Base-by-base conservation (phyloP, 2,113 vertebrate species). In the Corythornis vintsioides region DNA sequence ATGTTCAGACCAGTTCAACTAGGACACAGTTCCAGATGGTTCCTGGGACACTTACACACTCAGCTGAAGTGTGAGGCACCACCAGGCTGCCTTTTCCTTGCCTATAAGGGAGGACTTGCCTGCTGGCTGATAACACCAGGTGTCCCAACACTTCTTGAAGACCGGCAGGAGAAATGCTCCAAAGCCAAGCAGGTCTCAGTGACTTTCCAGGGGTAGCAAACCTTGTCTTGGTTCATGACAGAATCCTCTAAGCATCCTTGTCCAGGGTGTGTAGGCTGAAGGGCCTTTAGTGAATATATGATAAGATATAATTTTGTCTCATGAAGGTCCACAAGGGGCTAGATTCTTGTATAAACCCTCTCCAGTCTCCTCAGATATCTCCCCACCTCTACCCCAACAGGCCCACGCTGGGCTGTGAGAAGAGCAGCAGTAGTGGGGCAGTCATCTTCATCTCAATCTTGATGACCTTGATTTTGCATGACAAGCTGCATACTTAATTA, bases 401-500 rank as follows among this genome's bases (percentile, higher is more conserved):
- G 53, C 33, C 29, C 10, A 3, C 22, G 45, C 29, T 45, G 52
- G 52, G 45, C 63, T 83, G 43, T 5, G 53, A 43, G 53, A 66
- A 43, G 65, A 75, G 66, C 77, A 53, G 48, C 5, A 0, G n/a
- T 6, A 7, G 40, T 7, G 25, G 80, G 29, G n/a, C 73, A 84
- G 22, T 64, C 66, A n/a, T 86, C 81, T 87, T 33, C 86, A 69
- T 76, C 75, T 90, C 87, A 38, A 47, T 92, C 93, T 45, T 52
- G 33, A 52, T 89, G 94, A 95, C 94, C 94, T 96, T 95, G 93
- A 95, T 95, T 89, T 72, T 53, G 45, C 77, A 19, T 75, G 95
- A 94, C 95, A 91, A 89, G 77, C 70, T 40, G 63, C 94, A 92
- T 79, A 93, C 89, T 94, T 89, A 81, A 95, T 92, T 93, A 85